Percentiles rank a stretch among this genome's conserved stretches.
Evolutionary conservation across 2,888 invertebrate species (phyloP).

Genomic region (Microctonus aethiopoides): DNA sequence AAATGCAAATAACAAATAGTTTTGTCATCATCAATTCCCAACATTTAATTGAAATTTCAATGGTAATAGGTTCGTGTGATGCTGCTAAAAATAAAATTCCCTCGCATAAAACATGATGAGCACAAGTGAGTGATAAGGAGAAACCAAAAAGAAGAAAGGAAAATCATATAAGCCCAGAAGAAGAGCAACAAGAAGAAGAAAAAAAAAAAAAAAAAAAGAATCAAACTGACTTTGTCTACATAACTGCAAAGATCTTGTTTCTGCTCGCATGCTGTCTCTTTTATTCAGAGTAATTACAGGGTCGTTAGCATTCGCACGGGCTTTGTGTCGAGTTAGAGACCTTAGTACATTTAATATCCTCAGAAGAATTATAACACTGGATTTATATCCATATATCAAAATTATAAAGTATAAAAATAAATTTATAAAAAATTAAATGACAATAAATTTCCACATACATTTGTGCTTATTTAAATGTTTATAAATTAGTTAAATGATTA

Average conservation of each 20-base stretch:
- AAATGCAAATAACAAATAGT: not conserved
- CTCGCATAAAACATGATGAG: slow-evolving; percentile 1
- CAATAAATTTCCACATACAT: no score
- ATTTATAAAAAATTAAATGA: not conserved
- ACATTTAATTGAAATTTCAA: slow-evolving; percentile 17
- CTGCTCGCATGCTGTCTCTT: not conserved
- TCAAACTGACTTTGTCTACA: slow-evolving; percentile 11
- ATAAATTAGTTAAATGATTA: no score
- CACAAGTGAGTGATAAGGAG: not conserved
- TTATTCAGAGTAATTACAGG: slow-evolving; percentile 28
- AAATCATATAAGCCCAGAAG: not conserved
- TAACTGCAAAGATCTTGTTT: slow-evolving; percentile 18
- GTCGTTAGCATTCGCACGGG: slow-evolving; percentile 24
- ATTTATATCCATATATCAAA: not conserved
- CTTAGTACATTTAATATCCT: slow-evolving; percentile 5
- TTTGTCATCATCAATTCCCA: not conserved
- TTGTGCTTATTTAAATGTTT: no score
- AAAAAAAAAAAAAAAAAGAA: not conserved
- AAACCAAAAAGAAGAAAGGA: not conserved
- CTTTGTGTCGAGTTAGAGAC: slow-evolving; percentile 6
- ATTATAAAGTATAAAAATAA: no score
- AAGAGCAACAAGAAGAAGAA: not conserved
- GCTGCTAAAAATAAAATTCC: slow-evolving; percentile 13
- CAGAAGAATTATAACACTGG: not conserved
- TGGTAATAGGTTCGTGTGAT: not conserved